Conservation (phyloP, 2,797 vertebrate genomes). For the Eulemur albifrons region DNA sequence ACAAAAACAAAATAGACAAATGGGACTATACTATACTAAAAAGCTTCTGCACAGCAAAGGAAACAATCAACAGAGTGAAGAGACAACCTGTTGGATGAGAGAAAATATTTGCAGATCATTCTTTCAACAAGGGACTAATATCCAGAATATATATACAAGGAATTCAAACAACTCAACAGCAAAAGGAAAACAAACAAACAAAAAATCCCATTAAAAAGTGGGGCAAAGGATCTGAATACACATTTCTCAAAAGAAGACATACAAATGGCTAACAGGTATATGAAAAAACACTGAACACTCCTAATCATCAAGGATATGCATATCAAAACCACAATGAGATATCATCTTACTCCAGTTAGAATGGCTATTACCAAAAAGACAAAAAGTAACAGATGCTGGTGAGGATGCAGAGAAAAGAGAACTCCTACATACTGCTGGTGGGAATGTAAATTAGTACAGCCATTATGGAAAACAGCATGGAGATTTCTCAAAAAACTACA, state of each 20-base stretch:
- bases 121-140: neutral
- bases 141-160: neutral
- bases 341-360: neutral
- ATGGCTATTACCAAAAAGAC: neutral
- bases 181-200: neutral
- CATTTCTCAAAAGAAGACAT: neutral
- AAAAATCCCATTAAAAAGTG: neutral
- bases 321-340: neutral
- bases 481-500: neutral
- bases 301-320: neutral
- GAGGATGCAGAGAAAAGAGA: neutral
- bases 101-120: neutral
- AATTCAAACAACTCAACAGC: neutral
- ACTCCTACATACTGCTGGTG: neutral
- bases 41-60: neutral
- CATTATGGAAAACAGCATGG: neutral
- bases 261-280: neutral
- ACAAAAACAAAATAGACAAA: neutral
- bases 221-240: neutral
- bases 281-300: neutral
- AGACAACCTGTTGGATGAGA: neutral
- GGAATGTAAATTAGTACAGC: neutral
- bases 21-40: neutral
- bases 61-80: neutral
- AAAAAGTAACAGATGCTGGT: neutral